A percentile compares a stretch with the other conserved stretches of the same genome.
phyloP scores from a whole-genome alignment of 2,888 invertebrate genomes.

The Monoplex corrugatus region DNA sequence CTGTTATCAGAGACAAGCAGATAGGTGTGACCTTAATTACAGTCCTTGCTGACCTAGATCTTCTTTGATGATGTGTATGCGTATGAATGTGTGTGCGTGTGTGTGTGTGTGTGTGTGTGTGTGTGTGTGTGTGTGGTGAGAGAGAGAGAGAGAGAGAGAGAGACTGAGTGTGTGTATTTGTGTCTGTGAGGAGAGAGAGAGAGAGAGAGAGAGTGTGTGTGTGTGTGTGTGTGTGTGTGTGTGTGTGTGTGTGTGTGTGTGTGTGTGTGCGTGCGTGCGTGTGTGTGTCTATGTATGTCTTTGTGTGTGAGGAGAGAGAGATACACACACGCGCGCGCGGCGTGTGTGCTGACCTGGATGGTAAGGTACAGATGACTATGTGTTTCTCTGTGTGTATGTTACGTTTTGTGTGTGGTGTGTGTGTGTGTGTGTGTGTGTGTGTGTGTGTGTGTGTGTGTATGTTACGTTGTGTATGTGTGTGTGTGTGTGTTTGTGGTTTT shows the following conservation, averaged over 20 bases:
- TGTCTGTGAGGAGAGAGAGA: neutral
- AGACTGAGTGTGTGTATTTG: neutral
- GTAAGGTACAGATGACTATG: too few relatives aligned
- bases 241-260: neutral
- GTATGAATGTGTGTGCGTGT: too few relatives aligned
- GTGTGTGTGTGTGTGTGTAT: constrained; percentile 17
- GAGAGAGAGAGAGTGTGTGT: neutral
- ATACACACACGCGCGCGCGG: too few relatives aligned
- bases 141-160: neutral
- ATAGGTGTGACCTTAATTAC: too few relatives aligned
- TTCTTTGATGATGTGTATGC: too few relatives aligned
- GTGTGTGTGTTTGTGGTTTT: too few relatives aligned
- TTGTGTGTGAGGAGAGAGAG: neutral
- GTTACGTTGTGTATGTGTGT: too few relatives aligned
- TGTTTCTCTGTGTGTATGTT: neutral
- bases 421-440: constrained; percentile 17
- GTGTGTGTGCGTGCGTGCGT: neutral
- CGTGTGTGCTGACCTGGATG: too few relatives aligned
- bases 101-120: neutral
- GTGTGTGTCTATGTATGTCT: neutral
- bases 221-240: neutral
- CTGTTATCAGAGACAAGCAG: too few relatives aligned
- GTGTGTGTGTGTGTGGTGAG: neutral
- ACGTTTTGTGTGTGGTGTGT: too few relatives aligned
- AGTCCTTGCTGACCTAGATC: too few relatives aligned